phyloP scores from a whole-genome alignment of 2,113 vertebrate genomes.

The Cromileptes altivelis region DNA sequence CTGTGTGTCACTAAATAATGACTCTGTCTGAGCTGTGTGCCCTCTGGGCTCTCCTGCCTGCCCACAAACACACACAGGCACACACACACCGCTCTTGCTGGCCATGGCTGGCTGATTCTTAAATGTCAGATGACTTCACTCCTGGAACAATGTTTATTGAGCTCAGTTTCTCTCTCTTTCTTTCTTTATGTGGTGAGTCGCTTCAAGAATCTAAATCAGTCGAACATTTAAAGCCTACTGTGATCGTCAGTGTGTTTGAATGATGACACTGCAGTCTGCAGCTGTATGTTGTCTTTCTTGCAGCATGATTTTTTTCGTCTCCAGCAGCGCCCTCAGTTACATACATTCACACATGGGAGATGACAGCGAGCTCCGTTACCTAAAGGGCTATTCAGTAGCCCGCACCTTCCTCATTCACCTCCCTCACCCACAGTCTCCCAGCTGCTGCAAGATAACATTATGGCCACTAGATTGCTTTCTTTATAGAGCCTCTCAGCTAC shows the following conservation, averaged over 20 bases:
- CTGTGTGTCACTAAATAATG: slow-evolving; percentile 82
- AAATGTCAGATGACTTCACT: slow-evolving; percentile 83
- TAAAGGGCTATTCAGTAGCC: background rate
- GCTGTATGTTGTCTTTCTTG: background rate
- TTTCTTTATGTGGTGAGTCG: slow-evolving; percentile 14
- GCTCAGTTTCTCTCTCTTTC: slow-evolving; percentile 32
- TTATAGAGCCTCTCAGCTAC: slow-evolving; percentile 38
- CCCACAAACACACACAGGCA: slow-evolving; percentile 40
- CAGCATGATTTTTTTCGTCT: background rate
- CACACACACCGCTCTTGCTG: slow-evolving; percentile 33
- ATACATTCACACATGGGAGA: background rate
- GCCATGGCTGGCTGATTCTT: slow-evolving; percentile 73
- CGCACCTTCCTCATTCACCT: slow-evolving; percentile 8
- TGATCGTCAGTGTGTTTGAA: background rate
- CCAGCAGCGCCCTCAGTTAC: slow-evolving; percentile 15
- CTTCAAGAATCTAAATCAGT: slow-evolving; percentile 7
- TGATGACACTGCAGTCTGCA: background rate
- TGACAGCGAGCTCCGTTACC: slow-evolving; percentile 1
- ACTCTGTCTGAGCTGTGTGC: slow-evolving; percentile 75
- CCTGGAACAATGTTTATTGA: slow-evolving; percentile 71
- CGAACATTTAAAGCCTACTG: background rate
- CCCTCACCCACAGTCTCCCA: slow-evolving; percentile 23
- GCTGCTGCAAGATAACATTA: slow-evolving; percentile 43
- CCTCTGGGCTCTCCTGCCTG: slow-evolving; percentile 76
- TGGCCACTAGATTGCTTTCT: slow-evolving; percentile 56